Evolutionary conservation across 2,888 invertebrate genomes (phyloP), one percentile per base, ranked within the genome.

Genomic region (Cenopis cana): DNA sequence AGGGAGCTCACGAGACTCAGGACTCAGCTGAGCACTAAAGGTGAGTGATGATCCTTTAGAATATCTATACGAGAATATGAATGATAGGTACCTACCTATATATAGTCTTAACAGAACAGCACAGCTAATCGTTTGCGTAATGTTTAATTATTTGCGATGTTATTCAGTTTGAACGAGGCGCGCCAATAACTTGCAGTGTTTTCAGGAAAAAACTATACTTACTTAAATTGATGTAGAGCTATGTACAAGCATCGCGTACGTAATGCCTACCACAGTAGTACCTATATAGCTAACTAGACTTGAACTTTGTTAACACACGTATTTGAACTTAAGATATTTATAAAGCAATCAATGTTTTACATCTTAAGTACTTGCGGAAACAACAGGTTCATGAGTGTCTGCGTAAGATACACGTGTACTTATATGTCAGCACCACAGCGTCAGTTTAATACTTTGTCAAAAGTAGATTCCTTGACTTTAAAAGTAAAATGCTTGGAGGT

Each of bases 11-110:
- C 85, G 72, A 82, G 93, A 36, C 79, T 93, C 54, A 80, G 85
- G 74, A 89, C 87, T 3, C 92, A 93, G 69, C 88, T 92, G 74
- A 90, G 86, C 74, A 88, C 84, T 59, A 93, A 93, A 92, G 91
- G 92, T 91, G 76, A 46, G 4, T 8, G n/a, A n/a, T n/a, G n/a
- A 46, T 46, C 8, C 46, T n/a, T 8, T 46, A n/a, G 11, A 4
- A 12, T 12, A 1, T 38, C n/a, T n/a, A n/a, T 46, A 46, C n/a
- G 1, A 3, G 14, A 14, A 11, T n/a, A n/a, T n/a, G 12, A n/a
- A 46, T 14, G 3, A 20, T 46, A 46, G 24, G 24, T 24, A 24
- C 24, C 24, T 3, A 24, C 24, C 1, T 4, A 24, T 1, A 1
- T 3, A 4, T 24, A 3, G 17, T 41, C 9, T 8, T 10, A 10